Conservation (phyloP, 64 coral and sea anemone genomes). For the Pocillopora damicornis region DNA sequence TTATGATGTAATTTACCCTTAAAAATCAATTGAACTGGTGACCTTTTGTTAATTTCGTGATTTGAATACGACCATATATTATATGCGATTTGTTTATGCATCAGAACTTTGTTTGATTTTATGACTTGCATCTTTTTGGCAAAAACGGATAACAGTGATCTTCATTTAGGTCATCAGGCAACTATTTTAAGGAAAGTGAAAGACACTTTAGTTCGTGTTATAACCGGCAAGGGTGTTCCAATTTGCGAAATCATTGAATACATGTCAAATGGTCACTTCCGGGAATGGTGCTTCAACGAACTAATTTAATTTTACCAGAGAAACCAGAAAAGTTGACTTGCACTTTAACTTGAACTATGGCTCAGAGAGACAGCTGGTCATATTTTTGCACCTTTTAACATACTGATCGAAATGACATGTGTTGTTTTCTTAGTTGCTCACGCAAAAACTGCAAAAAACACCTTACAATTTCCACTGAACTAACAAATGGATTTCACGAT, state of each 20-base stretch:
- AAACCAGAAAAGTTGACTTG: neutral
- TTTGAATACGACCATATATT: neutral
- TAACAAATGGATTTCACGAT: no score
- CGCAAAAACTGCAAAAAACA: no score
- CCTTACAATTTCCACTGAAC: no score
- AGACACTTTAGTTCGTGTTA: neutral
- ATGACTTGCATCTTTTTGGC: neutral
- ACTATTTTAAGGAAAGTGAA: neutral
- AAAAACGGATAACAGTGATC: no score
- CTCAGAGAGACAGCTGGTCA: no score
- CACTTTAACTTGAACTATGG: no score
- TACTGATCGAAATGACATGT: no score
- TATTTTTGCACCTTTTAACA: no score
- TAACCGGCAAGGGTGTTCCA: neutral
- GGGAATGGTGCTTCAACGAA: neutral
- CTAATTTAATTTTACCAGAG: neutral
- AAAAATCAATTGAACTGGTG: slow-evolving; percentile 30
- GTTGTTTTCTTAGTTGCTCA: no score
- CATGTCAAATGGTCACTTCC: neutral
- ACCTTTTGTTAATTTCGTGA: neutral
- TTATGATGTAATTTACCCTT: slow-evolving; percentile 44
- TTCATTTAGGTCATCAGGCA: neutral
- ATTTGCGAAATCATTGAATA: neutral
- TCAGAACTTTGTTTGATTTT: neutral
- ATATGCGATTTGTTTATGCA: neutral